phyloP scores from a whole-genome alignment of 2,888 invertebrate genomes.

The Pterostichus madidus region DNA sequence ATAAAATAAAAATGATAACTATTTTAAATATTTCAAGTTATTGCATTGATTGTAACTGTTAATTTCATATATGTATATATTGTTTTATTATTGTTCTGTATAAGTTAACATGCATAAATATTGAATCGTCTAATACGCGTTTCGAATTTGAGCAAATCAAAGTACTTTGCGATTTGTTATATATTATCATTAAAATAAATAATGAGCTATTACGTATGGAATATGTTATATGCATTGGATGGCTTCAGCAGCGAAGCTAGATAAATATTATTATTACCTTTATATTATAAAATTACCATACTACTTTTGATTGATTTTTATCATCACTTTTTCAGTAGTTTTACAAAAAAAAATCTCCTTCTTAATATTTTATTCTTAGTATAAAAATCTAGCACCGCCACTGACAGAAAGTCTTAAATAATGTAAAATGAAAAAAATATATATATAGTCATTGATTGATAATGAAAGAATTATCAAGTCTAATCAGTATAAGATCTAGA shows the following conservation, averaged over 20 bases:
- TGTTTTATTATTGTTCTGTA: constrained; percentile 54
- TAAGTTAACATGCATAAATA: constrained; percentile 54
- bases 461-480: constrained; percentile 31
- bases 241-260: constrained; percentile 40
- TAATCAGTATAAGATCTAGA: constrained; percentile 22
- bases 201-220: constrained; percentile 31
- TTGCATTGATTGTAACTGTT: constrained; percentile 50
- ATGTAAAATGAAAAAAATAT: constrained; percentile 1
- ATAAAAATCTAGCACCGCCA: constrained; percentile 34
- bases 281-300: background rate
- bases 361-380: background rate
- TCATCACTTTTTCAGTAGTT: constrained; percentile 14
- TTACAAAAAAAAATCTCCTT: background rate
- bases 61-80: constrained; percentile 45
- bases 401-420: constrained; percentile 13
- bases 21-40: constrained; percentile 28
- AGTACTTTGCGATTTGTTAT: constrained; percentile 37
- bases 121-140: constrained; percentile 24
- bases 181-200: constrained; percentile 30
- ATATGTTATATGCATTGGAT: constrained; percentile 12
- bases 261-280: background rate
- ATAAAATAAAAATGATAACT: constrained; percentile 15
- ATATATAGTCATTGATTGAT: constrained; percentile 47
- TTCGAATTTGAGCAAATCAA: constrained; percentile 53
- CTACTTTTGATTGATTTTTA: constrained; percentile 19